Base-by-base conservation (phyloP, 1,140 invertebrate genomes). In the Drosophila takahashii region DNA sequence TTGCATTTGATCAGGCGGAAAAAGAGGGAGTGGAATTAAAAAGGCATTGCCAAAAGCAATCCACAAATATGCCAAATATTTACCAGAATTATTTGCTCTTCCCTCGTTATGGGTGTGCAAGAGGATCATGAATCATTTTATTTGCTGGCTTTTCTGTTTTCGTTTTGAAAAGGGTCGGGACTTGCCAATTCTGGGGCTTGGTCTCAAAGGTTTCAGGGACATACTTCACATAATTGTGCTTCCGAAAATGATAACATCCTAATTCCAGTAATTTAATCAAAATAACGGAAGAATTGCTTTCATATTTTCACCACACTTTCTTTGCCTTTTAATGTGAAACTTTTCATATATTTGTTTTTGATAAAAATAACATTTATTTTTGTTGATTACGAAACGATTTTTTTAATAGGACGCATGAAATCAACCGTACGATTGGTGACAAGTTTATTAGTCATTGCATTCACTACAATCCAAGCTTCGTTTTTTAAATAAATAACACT, bases 61-160 rank as follows among this genome's bases (percentile, higher is more conserved):
- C 42, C 62, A 15, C 57, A 78, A 81, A 86, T 53, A 85, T 87
- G 83, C 62, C 79, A 86, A 86, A 89, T 87, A 87, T 87, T 86
- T 86, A 71, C 58, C 77, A 70, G 16, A 81, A 76, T 72, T 83
- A 67, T 87, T 79, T 79, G 60, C 45, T 57, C 50, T 53, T 34
- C 29, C 58, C 72, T 72, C 58, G 62, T 22, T 45, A 37, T 34
- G 45, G 64, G 60, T 42, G 45, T 69, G 69, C 41, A 27, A 59
- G 44, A 57, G 59, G 48, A 52, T 47, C 34, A 58, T 85, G 81
- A 85, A 56, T 85, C 83, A 85, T 69, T 41, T 62, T 13, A 18
- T 72, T n/a, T 15, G 16, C 6, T 15, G 13, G 9, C 16, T 4
- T 41, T 48, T 32, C 18, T 27, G 7, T 26, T 11, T 4, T 7